phyloP scores from a whole-genome alignment of 92 coral and sea anemone genomes.

The Paramuricea clavata region DNA sequence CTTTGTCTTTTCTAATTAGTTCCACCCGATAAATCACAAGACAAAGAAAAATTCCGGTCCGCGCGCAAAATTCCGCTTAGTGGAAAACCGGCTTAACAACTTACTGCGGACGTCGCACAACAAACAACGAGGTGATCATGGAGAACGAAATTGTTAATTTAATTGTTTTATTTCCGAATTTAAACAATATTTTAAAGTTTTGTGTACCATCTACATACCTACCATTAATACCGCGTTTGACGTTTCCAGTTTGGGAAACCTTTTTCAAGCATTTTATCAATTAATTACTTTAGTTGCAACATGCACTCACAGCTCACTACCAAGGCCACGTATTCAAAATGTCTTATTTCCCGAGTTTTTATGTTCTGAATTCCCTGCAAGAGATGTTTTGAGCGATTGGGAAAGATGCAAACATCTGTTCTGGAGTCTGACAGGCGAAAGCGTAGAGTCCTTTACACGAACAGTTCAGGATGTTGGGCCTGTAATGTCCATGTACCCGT shows the following conservation, averaged over 20 bases:
- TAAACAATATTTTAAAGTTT: not conserved
- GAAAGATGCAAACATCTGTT: constrained; percentile 15
- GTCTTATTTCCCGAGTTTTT: not conserved
- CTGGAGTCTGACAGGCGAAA: constrained; percentile 23
- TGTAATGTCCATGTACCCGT: not conserved
- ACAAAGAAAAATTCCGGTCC: too few relatives aligned
- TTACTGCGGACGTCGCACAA: not conserved
- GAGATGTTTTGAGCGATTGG: too few relatives aligned
- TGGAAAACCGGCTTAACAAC: too few relatives aligned
- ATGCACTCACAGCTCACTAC: not conserved
- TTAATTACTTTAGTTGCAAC: not conserved
- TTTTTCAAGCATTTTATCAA: not conserved
- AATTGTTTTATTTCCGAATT: not conserved
- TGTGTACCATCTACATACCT: not conserved
- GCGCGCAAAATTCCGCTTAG: too few relatives aligned
- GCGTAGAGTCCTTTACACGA: constrained; percentile 1
- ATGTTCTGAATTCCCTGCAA: not conserved
- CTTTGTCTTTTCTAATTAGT: too few relatives aligned
- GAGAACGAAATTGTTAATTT: not conserved
- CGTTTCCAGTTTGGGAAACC: not conserved
- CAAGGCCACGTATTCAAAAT: not conserved
- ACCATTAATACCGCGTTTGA: not conserved
- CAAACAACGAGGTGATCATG: not conserved
- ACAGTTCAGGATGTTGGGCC: constrained; percentile 3
- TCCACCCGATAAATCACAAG: too few relatives aligned